A percentile compares a stretch with the other conserved stretches of the same genome.
Conservation (phyloP, 2,888 invertebrate species). For the Hyppa rectilinea region DNA sequence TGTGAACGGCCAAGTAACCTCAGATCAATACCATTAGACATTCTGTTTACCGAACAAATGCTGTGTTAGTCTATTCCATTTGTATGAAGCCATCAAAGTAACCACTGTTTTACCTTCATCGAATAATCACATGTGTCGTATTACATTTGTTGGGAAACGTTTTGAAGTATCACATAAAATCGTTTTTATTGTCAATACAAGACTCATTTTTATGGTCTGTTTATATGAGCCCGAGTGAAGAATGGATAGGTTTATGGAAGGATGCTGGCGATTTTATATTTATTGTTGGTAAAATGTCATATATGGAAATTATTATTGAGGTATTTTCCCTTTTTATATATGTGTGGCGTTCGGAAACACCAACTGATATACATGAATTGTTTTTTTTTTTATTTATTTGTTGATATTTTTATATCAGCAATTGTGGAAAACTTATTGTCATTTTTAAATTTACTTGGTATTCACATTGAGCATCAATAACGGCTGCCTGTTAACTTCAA, state of each 20-base stretch:
- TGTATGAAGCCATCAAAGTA: constrained; percentile 54
- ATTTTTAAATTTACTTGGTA: constrained; percentile 1
- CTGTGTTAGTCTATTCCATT: constrained; percentile 24
- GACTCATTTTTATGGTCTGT: constrained; percentile 87
- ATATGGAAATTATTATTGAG: constrained; percentile 59
- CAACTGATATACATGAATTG: not conserved
- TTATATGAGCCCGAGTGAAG: constrained; percentile 81
- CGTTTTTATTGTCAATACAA: constrained; percentile 83
- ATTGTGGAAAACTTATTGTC: not conserved
- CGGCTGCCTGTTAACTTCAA: not conserved
- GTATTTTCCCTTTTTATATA: constrained; percentile 22
- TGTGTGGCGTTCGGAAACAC: not conserved
- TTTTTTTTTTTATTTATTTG: constrained; percentile 18
- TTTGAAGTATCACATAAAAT: constrained; percentile 79
- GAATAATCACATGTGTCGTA: constrained; percentile 58
- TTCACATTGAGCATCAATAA: not conserved
- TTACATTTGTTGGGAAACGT: constrained; percentile 72
- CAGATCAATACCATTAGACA: constrained; percentile 18
- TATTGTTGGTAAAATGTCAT: constrained; percentile 69
- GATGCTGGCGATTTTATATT: constrained; percentile 76
- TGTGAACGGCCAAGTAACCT: not conserved
- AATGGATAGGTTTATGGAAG: constrained; percentile 78
- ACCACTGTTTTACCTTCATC: constrained; percentile 46
- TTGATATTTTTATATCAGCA: not conserved
- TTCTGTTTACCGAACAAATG: constrained; percentile 31